Conservation (phyloP, 2,797 vertebrate species). For the Borostomias antarcticus region DNA sequence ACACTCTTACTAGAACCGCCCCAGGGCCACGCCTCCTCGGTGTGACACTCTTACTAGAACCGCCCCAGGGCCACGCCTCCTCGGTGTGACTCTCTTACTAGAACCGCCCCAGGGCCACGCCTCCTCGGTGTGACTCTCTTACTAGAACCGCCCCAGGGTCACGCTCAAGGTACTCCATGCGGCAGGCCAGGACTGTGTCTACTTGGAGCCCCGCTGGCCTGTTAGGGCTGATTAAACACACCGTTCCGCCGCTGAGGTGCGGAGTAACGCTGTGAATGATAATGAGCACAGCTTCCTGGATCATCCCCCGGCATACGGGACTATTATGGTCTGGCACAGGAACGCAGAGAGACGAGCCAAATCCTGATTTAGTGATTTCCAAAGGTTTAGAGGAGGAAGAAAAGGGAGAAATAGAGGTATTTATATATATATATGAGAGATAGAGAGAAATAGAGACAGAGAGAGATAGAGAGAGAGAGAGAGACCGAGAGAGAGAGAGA, state of each 20-base stretch:
- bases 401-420: too few species aligned
- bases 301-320: slow-evolving; percentile 40
- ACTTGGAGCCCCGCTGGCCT: slow-evolving; percentile 25
- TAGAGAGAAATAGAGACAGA: too few species aligned
- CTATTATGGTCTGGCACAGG: slow-evolving; percentile 25
- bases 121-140: too few species aligned
- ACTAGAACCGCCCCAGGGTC: too few species aligned
- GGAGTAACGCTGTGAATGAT: slow-evolving; percentile 42
- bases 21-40: too few species aligned
- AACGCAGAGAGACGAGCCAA: slow-evolving; percentile 7
- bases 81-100: too few species aligned
- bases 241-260: slow-evolving; percentile 28
- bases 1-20: too few species aligned
- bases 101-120: too few species aligned
- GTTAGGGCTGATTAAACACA: slow-evolving; percentile 51
- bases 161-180: slow-evolving; percentile 35
- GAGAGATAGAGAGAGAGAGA: too few species aligned
- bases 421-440: not conserved
- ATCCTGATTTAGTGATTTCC: slow-evolving; percentile 17
- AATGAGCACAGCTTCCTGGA: slow-evolving; percentile 41
- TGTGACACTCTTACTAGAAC: too few species aligned
- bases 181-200: slow-evolving; percentile 33
- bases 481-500: too few species aligned
- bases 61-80: too few species aligned
- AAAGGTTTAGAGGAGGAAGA: not conserved